A percentile compares a stretch with the other conserved stretches of the same genome.
phyloP scores from a whole-genome alignment of 2,797 vertebrate genomes.

The Enteromius treurensis region DNA sequence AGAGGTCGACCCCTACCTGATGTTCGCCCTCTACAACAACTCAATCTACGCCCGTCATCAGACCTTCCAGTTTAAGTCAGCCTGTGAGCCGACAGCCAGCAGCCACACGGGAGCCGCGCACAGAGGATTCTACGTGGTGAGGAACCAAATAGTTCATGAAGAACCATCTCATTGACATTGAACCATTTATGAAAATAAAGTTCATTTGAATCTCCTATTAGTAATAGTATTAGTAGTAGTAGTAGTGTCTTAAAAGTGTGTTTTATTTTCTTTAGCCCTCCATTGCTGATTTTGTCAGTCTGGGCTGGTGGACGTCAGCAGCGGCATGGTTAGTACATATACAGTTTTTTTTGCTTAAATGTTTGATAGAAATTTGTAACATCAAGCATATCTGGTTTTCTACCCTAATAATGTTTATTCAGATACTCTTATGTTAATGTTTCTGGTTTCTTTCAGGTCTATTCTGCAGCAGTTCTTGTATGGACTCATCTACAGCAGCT shows the following conservation, averaged over 20 bases:
- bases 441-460: slow-evolving; percentile 80
- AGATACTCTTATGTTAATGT: not conserved
- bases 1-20: slow-evolving; percentile 93
- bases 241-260: not conserved
- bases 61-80: slow-evolving; percentile 92
- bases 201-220: not conserved
- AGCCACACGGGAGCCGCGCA: slow-evolving; percentile 91
- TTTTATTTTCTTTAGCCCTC: slow-evolving; percentile 81
- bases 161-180: not conserved
- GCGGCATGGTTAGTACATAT: slow-evolving; percentile 87
- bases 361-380: not conserved
- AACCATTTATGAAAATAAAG: not conserved
- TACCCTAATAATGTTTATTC: not conserved
- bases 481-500: slow-evolving; percentile 88
- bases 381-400: not conserved
- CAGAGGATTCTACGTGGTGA: slow-evolving; percentile 89
- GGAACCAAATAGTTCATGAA: slow-evolving; percentile 36
- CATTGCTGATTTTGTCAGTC: slow-evolving; percentile 89
- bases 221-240: no score
- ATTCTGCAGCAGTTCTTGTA: slow-evolving; percentile 92
- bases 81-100: slow-evolving; percentile 88
- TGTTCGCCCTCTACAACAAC: slow-evolving; percentile 96
- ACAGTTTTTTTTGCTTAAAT: no score
- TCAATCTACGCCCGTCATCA: slow-evolving; percentile 91
- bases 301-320: slow-evolving; percentile 97